Evolutionary conservation across 2,888 invertebrate genomes (phyloP).

Genomic region (Calliopum simillimum): DNA sequence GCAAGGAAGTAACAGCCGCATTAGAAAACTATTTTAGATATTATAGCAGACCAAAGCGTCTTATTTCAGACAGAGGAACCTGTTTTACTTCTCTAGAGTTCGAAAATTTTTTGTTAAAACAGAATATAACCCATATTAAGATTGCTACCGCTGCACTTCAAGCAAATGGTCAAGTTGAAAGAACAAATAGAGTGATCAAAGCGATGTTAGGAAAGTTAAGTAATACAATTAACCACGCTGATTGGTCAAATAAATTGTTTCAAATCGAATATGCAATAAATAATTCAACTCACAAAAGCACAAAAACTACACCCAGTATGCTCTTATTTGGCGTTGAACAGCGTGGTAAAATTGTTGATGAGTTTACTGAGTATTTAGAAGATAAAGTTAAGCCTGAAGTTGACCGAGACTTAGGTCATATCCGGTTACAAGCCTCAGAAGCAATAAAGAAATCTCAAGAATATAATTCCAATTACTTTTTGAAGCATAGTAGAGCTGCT

Average conservation of each 20-base stretch:
- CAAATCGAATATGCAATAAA: slow-evolving; percentile 30
- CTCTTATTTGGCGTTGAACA: no score
- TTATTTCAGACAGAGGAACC: no score
- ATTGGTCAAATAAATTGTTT: slow-evolving; percentile 11
- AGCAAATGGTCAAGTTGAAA: slow-evolving; percentile 21
- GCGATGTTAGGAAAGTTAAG: slow-evolving; percentile 21
- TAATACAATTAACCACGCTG: slow-evolving; percentile 15
- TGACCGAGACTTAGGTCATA: background rate
- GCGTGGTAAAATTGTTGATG: no score
- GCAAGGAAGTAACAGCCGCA: slow-evolving; percentile 16
- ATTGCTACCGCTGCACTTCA: slow-evolving; percentile 23
- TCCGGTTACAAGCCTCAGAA: background rate
- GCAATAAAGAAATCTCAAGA: no score
- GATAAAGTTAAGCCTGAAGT: no score
- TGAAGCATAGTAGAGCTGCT: no score
- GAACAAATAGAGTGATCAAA: slow-evolving; percentile 17
- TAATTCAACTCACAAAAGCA: slow-evolving; percentile 22
- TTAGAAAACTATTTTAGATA: slow-evolving; percentile 5
- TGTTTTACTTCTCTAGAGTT: slow-evolving; percentile 31
- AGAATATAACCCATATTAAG: slow-evolving; percentile 27
- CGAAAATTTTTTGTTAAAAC: background rate
- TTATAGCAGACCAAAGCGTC: background rate
- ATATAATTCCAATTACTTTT: no score
- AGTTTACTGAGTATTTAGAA: no score
- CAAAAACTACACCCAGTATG: slow-evolving; percentile 23